phyloP scores from a whole-genome alignment of 2,888 invertebrate genomes.

The Cancer borealis region DNA sequence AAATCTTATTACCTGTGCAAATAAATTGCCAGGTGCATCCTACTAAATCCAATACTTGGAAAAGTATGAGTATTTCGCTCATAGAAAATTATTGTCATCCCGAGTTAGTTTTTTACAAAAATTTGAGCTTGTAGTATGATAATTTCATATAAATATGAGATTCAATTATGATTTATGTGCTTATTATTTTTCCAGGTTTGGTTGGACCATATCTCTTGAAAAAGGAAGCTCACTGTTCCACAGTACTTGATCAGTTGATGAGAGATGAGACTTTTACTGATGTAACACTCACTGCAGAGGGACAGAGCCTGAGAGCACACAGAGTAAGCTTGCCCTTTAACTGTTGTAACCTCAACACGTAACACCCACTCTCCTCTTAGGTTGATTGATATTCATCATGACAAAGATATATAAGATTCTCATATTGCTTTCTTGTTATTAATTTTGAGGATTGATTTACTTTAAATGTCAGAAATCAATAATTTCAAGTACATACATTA shows the following conservation, averaged over 20 bases:
- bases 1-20: neutral
- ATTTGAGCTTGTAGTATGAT: neutral
- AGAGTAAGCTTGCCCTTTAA: constrained; percentile 60
- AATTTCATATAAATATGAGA: too few relatives aligned
- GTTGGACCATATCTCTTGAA: constrained; percentile 75
- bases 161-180: neutral
- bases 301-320: constrained; percentile 76
- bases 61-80: neutral
- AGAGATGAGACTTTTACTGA: constrained; percentile 76
- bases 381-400: neutral
- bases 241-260: constrained; percentile 75
- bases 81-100: neutral
- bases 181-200: constrained; percentile 60
- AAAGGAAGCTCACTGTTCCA: constrained; percentile 75
- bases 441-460: too few relatives aligned
- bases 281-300: constrained; percentile 76
- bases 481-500: too few relatives aligned
- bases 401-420: neutral
- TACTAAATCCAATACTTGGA: neutral
- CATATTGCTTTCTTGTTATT: too few relatives aligned
- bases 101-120: neutral
- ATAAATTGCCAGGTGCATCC: neutral
- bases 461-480: too few relatives aligned
- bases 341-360: neutral
- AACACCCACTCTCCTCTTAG: neutral